These are phyloP conservation scores for Mycetomoellerius zeteki DNA, from an alignment of 1,140 invertebrate genomes.

Conservation along the genomic window DNA sequence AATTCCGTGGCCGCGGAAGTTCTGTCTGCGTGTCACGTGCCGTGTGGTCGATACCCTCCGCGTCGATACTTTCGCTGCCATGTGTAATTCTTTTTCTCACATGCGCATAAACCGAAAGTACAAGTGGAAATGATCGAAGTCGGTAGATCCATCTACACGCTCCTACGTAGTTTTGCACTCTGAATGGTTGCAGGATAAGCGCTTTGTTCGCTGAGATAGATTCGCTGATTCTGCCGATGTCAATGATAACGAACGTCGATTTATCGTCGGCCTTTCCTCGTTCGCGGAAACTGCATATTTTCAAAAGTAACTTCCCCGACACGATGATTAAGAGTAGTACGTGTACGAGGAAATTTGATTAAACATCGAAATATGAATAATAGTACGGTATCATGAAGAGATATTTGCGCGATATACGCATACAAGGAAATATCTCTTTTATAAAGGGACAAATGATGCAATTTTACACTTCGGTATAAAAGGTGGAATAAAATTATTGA, in stretches of 20 bases:
- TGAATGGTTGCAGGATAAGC: background rate
- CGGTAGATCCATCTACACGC: background rate
- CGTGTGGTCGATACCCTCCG: background rate
- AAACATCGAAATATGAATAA: conserved; percentile 37
- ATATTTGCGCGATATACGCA: background rate
- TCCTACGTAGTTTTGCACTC: background rate
- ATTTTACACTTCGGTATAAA: background rate
- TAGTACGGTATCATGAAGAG: background rate
- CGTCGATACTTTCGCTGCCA: conserved; percentile 22
- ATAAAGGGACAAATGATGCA: conserved; percentile 16
- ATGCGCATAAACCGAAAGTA: conserved; percentile 30
- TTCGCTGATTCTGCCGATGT: background rate
- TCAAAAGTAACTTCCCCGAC: background rate
- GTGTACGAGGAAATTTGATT: conserved; percentile 42
- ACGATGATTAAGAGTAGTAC: conserved; percentile 35
- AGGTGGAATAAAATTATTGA: conserved; percentile 31
- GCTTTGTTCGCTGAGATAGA: background rate
- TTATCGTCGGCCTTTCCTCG: conserved; percentile 8
- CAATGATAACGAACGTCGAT: conserved; percentile 37
- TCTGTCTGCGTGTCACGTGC: conserved; percentile 22
- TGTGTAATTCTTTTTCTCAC: conserved; percentile 3
- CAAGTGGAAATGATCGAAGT: conserved; percentile 19
- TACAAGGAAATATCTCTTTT: conserved; percentile 6
- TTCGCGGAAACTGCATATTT: background rate
- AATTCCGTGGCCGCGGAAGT: conserved; percentile 15